phyloP scores from a whole-genome alignment of 2,797 vertebrate species.

The Liparis tanakae region DNA sequence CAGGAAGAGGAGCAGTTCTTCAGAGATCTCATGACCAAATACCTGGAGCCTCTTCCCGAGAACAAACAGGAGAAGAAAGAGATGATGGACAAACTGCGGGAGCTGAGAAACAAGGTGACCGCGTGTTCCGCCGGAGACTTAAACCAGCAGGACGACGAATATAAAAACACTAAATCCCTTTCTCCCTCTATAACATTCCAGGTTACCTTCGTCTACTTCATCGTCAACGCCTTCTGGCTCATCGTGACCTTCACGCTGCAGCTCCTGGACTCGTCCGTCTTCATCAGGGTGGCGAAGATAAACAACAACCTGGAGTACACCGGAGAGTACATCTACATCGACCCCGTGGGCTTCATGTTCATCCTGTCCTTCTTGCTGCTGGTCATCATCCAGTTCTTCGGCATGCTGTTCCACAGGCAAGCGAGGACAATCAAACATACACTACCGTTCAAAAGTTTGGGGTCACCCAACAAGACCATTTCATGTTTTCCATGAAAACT shows the following conservation, averaged over 20 bases:
- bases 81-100: slow-evolving; percentile 50
- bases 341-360: slow-evolving; percentile 78
- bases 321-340: slow-evolving; percentile 35
- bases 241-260: slow-evolving; percentile 68
- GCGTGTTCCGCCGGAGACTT: background rate
- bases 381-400: slow-evolving; percentile 68
- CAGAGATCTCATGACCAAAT: slow-evolving; percentile 54
- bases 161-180: background rate
- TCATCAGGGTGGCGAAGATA: slow-evolving; percentile 52
- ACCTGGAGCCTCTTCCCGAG: slow-evolving; percentile 69
- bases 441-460: no score
- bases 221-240: slow-evolving; percentile 70
- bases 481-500: no score
- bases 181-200: slow-evolving; percentile 11
- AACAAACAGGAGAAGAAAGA: slow-evolving; percentile 66
- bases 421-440: no score
- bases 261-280: background rate
- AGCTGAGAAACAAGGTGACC: slow-evolving; percentile 73
- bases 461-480: no score
- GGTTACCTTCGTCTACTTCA: slow-evolving; percentile 70
- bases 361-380: slow-evolving; percentile 65
- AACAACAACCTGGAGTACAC: slow-evolving; percentile 21
- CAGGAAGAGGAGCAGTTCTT: slow-evolving; percentile 72
- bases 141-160: no score
- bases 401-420: slow-evolving; percentile 79